Percentiles rank a stretch among this genome's conserved stretches.
Evolutionary conservation across 2,797 vertebrate genomes (phyloP).

Genomic region (Mormyrops attenuatus): DNA sequence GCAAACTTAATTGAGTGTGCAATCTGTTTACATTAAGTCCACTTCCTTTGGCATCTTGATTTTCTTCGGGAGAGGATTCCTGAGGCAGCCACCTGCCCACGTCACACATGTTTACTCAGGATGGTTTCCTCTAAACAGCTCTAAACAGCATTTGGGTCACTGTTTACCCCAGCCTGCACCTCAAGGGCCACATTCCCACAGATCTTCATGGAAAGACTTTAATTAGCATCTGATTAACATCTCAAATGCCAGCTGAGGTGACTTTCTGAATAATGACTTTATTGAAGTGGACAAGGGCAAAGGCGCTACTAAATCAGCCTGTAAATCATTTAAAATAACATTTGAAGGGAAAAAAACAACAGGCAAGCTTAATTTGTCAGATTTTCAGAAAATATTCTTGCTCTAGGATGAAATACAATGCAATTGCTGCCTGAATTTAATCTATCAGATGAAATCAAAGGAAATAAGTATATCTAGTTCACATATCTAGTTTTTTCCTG

Average conservation of each 20-base stretch:
- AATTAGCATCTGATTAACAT: background rate
- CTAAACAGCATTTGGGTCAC: background rate
- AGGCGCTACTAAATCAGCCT: background rate
- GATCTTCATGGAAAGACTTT: background rate
- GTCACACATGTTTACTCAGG: background rate
- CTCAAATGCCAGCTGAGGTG: background rate
- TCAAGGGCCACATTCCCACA: background rate
- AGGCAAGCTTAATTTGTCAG: background rate
- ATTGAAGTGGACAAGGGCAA: background rate
- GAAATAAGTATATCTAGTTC: background rate
- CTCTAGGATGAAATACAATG: background rate
- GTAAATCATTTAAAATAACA: background rate
- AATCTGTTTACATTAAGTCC: background rate
- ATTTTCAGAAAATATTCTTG: background rate
- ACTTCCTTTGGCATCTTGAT: background rate
- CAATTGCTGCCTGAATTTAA: background rate
- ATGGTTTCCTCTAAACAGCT: background rate
- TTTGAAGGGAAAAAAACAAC: background rate
- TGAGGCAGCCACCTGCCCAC: background rate
- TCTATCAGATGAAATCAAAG: background rate
- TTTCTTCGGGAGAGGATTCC: background rate
- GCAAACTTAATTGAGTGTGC: background rate
- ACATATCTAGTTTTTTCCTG: background rate
- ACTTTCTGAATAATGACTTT: background rate
- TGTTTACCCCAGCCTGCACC: background rate